These are phyloP conservation scores for Gymnocypris eckloni DNA, from an alignment of 2,797 vertebrate genomes.

Conservation along the genomic window DNA sequence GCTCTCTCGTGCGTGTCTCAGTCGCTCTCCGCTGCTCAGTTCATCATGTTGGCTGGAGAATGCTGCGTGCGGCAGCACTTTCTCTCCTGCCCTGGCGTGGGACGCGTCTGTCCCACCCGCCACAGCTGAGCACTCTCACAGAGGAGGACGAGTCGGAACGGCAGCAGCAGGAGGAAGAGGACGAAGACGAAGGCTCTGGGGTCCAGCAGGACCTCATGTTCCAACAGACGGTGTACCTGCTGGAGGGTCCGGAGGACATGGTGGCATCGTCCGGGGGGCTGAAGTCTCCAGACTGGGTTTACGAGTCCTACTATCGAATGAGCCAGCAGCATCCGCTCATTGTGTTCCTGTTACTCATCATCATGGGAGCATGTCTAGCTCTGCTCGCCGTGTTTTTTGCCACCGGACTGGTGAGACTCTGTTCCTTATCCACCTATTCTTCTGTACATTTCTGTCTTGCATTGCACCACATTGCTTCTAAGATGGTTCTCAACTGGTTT, in stretches of 20 bases:
- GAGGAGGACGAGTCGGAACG: conserved; percentile 53
- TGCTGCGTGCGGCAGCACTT: conserved; percentile 62
- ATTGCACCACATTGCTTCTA: background rate
- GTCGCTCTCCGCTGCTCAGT: conserved; percentile 58
- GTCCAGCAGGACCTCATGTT: conserved; percentile 71
- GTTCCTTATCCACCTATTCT: conserved; percentile 15
- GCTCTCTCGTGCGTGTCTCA: conserved; percentile 52
- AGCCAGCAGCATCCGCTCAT: conserved; percentile 99
- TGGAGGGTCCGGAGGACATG: conserved; percentile 74
- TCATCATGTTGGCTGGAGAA: conserved; percentile 70
- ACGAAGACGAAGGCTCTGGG: conserved; percentile 50
- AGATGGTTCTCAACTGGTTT: background rate
- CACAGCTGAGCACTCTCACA: conserved; percentile 61
- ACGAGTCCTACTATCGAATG: conserved; percentile 96
- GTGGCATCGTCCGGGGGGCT: conserved; percentile 61
- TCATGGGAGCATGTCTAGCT: conserved; percentile 95
- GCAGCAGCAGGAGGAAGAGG: conserved; percentile 47
- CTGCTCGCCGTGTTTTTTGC: conserved; percentile 96
- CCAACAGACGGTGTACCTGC: conserved; percentile 88
- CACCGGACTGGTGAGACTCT: conserved; percentile 90
- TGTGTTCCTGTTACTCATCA: conserved; percentile 96
- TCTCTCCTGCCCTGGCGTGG: conserved; percentile 60
- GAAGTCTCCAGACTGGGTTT: conserved; percentile 94
- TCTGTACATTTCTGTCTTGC: conserved; percentile 11
- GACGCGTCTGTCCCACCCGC: conserved; percentile 51